Base-by-base conservation (phyloP, 2,888 invertebrate species). In the Brenthis ino region DNA sequence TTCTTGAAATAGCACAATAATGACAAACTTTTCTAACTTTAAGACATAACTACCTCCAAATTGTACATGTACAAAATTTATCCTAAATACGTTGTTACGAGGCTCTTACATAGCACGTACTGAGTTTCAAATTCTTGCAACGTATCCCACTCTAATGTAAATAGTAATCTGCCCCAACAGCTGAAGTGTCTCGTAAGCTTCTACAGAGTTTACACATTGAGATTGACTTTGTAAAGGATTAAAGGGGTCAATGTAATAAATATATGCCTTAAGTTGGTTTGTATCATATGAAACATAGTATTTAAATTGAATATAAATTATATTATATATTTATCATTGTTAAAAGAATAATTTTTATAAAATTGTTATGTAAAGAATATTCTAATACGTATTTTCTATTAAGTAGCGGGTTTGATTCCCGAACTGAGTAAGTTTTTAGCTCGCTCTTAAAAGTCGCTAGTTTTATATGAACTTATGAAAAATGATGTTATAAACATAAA, bases 151-250 rank as follows among this genome's bases (percentile, higher is more conserved):
- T 47, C 58, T 47, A 57, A 65, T 66, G 61, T 64, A 57, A 68
- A 69, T 64, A 66, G 48, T 64, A 66, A 67, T 64, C 48, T 67
- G 53, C 43, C 51, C 33, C 53, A 61, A 67, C 67, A 57, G 55
- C 67, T 69, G 54, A 63, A 66, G 57, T 69, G 57, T 57, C 51
- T 64, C 57, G 63, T 63, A 55, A 70, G 64, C 54, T 60, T 20
- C 53, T 63, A 63, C 6, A 43, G 13, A 58, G 67, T 70, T 67
- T 63, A 70, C 67, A 67, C 64, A 64, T 56, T 58, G 58, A 37
- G 43, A 55, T 70, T 64, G 64, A 69, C 66, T 66, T 66, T 67
- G 54, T 56, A 56, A 67, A 60, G 60, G 57, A 54, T 55, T 60
- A 20, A 43, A 54, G 24, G 60, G 60, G 16, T 14, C 37, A 11